Conservation (phyloP, 2,797 vertebrate genomes). For the Ataeniobius toweri region DNA sequence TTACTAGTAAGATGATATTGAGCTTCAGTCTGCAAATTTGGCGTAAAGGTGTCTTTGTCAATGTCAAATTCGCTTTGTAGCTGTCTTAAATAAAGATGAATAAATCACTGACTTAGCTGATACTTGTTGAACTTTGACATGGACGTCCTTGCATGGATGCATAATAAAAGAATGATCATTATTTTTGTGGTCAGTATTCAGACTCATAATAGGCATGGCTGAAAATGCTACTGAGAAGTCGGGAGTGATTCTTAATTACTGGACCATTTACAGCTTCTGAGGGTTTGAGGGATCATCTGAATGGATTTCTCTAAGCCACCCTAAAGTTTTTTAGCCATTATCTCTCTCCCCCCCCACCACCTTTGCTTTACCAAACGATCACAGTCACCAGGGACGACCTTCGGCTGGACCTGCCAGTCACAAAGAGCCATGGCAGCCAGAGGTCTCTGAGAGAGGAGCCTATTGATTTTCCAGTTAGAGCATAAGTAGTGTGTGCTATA, state of each 20-base stretch:
- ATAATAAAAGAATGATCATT: background rate
- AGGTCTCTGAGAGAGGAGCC: slow-evolving; percentile 87
- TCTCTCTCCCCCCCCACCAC: slow-evolving; percentile 34
- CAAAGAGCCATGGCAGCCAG: slow-evolving; percentile 90
- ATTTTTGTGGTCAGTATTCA: slow-evolving; percentile 45
- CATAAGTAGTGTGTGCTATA: slow-evolving; percentile 96
- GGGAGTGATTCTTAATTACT: slow-evolving; percentile 68
- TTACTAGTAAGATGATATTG: background rate
- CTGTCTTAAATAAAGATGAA: background rate
- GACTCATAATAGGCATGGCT: slow-evolving; percentile 39
- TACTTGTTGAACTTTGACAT: background rate
- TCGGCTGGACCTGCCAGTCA: slow-evolving; percentile 85
- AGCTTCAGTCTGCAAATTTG: background rate
- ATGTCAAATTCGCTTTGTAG: background rate
- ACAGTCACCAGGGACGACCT: slow-evolving; percentile 83
- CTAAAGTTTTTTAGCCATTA: slow-evolving; percentile 71
- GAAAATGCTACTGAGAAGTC: slow-evolving; percentile 55
- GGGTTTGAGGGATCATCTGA: slow-evolving; percentile 54
- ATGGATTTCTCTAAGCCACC: slow-evolving; percentile 63
- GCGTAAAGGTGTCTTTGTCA: background rate
- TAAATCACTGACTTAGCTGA: background rate
- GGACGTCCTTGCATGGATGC: background rate
- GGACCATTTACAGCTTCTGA: slow-evolving; percentile 64
- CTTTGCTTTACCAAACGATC: slow-evolving; percentile 71
- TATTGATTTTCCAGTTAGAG: slow-evolving; percentile 99